Percentiles rank a stretch among this genome's conserved stretches.
phyloP scores from a whole-genome alignment of 1,140 invertebrate genomes.

The Lordiphosa collinella region DNA sequence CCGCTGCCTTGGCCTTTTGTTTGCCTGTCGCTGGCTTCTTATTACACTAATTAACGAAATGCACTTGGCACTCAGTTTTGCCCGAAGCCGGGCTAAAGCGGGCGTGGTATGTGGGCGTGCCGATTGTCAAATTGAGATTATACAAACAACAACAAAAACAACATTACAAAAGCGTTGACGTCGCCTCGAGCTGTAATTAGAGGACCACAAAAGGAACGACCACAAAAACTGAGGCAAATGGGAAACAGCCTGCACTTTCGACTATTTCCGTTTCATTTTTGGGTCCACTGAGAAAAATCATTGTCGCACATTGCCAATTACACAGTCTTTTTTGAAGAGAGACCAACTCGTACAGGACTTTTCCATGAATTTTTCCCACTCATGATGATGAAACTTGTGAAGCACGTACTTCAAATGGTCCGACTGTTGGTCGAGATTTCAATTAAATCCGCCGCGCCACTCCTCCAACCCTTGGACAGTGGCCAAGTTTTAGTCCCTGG shows the following conservation, averaged over 20 bases:
- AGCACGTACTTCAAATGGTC: constrained; percentile 67
- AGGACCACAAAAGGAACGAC: constrained; percentile 9
- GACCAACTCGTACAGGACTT: too few relatives aligned
- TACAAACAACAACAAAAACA: constrained; percentile 32
- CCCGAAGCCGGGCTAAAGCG: neutral
- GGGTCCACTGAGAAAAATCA: constrained; percentile 8
- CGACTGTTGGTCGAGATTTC: constrained; percentile 62
- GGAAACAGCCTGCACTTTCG: constrained; percentile 20
- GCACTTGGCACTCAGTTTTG: constrained; percentile 48
- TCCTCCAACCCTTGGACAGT: neutral
- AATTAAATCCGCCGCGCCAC: constrained; percentile 53
- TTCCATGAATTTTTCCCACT: constrained; percentile 12
- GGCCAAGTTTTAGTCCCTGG: constrained; percentile 8
- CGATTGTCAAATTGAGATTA: constrained; percentile 54
- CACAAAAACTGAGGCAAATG: constrained; percentile 5
- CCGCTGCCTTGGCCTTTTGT: constrained; percentile 50
- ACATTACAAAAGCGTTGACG: constrained; percentile 18
- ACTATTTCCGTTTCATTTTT: constrained; percentile 28
- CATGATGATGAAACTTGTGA: constrained; percentile 41
- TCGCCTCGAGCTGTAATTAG: constrained; percentile 51
- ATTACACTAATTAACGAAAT: constrained; percentile 77
- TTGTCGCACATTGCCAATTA: constrained; percentile 55
- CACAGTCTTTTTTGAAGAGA: constrained; percentile 48
- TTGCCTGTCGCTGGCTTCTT: constrained; percentile 28
- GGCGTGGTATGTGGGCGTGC: constrained; percentile 30